Base-by-base conservation (phyloP, 2,888 invertebrate genomes). In the Cephus sareptanus region DNA sequence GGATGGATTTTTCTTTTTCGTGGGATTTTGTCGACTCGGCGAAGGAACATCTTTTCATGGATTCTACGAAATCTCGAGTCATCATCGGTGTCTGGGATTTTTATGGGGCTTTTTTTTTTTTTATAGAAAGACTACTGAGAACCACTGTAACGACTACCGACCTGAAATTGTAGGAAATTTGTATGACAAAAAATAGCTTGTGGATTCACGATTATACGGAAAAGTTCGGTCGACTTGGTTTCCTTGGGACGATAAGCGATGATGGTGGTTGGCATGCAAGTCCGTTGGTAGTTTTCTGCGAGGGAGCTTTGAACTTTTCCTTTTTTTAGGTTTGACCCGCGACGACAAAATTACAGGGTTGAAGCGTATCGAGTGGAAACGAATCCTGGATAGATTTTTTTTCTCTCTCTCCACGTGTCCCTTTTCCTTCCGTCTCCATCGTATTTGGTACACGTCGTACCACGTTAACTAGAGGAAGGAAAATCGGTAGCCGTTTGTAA, bases 291-390 rank as follows among this genome's bases (percentile, higher is more conserved):
- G 79, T 81, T 84, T 80, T 75, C 56, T 56, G 23, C 56, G 23
- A 78, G 40, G 77, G 79, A 79, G 79, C 81, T 81, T 82, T 81
- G 75, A 68, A 40, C 68, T 30, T 76, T 78, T 73, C 56, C 76
- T 76, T 35, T 85, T 77, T 76, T 86, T 86, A 87, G 86, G 83
- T 88, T 90, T 90, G 89, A 90, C 89, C 90, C 88, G 84, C 85
- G 84, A 83, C 82, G 85, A 80, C 85, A 78, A 91, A 91, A 91
- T 91, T 89, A 90, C 88, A 88, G 90, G 89, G 88, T 89, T 84
- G 85, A 83, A 83, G 83, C 85, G 87, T 86, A 81, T 88, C 87
- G 87, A 85, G 88, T 89, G 91, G 90, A 91, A 91, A 86, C 82
- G 84, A 85, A 80, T 80, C 84, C 56, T 56, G 9, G 56, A 56